Base-by-base conservation (phyloP, 2,113 vertebrate genomes). In the Mastomys natalensis region DNA sequence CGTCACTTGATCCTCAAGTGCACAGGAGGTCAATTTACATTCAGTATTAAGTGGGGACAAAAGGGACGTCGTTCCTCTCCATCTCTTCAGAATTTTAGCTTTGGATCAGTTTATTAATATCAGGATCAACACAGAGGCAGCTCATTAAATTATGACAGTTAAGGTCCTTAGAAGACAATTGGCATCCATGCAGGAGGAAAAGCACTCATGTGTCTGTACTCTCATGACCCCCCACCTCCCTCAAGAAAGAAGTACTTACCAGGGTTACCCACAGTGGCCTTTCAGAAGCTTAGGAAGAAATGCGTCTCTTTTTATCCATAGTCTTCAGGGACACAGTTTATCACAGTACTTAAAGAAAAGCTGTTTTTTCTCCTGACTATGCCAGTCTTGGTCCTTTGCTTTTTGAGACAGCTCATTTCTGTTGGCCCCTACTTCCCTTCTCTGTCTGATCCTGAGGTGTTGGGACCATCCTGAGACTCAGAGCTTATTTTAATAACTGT, bases 401-500 rank as follows among this genome's bases (percentile, higher is more conserved):
- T 86, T 86, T 21, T 21, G 34, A 19, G 94, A 95, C 82, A 97
- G 96, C 96, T 97, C 92, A 45, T 93, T 80, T 97, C 58, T 94
- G 40, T 96, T 94, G 95, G 19, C 58, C 21, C 60, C 93, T 77
- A 5, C 45, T 80, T 48, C 72, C 93, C 17, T 6, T 87, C 91
- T 87, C 19, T 89, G 43, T 58, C 22, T 45, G 73, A 98, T 95
- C 94, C 98, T 93, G 53, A 1, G 12, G 89, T 72, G 92, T 96
- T 90, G 78, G 68, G 76, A 97, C 93, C 62, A 77, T 92, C 95
- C 48, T 92, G 95, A 95, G n/a, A 72, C 93, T 97, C 77, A 1
- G 92, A 96, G 97, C 94, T 98, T 97, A 98, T 98, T 97, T 98
- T 95, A 98, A 97, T 98, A 97, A 95, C 94, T 88, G 97, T 96